These are phyloP conservation scores for Epistrophe grossulariae DNA, from an alignment of 2,888 invertebrate genomes.

Conservation along the genomic window DNA sequence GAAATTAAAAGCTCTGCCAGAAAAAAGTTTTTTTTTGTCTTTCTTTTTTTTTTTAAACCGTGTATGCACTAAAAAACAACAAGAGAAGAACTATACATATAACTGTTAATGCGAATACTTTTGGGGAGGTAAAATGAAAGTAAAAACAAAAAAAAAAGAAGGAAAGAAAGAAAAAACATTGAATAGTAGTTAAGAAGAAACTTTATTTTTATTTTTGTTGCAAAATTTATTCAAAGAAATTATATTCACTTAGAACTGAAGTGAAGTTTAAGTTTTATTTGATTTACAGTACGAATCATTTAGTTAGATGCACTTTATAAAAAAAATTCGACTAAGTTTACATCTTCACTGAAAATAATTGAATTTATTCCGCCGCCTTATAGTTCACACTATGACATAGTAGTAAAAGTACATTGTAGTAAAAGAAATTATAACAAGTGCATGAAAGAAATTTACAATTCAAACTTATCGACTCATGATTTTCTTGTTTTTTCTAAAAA, in stretches of 20 bases:
- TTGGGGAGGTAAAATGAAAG: slow-evolving; percentile 21
- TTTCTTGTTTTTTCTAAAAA: too few species aligned
- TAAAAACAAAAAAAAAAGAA: background rate
- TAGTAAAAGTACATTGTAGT: too few species aligned
- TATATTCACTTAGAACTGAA: background rate
- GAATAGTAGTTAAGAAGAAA: slow-evolving; percentile 10
- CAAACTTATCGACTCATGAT: too few species aligned
- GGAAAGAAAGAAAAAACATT: background rate
- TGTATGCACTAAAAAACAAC: slow-evolving; percentile 37
- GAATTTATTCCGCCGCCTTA: too few species aligned
- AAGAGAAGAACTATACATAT: slow-evolving; percentile 31
- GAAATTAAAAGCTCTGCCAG: slow-evolving; percentile 68
- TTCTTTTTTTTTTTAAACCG: slow-evolving; percentile 2
- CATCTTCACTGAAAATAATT: too few species aligned
- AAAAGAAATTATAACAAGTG: too few species aligned
- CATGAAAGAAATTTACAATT: too few species aligned
- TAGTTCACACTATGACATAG: too few species aligned
- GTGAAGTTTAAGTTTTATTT: slow-evolving; percentile 5
- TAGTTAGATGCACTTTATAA: background rate
- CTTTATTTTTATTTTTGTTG: slow-evolving; percentile 1
- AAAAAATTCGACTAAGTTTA: too few species aligned
- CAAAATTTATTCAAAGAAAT: background rate
- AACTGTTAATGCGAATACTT: slow-evolving; percentile 60
- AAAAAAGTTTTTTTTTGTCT: slow-evolving; percentile 19
- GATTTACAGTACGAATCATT: background rate